A percentile compares a stretch with the other conserved stretches of the same genome.
Conservation (phyloP, 2,797 vertebrate species). For the Somateria mollissima region DNA sequence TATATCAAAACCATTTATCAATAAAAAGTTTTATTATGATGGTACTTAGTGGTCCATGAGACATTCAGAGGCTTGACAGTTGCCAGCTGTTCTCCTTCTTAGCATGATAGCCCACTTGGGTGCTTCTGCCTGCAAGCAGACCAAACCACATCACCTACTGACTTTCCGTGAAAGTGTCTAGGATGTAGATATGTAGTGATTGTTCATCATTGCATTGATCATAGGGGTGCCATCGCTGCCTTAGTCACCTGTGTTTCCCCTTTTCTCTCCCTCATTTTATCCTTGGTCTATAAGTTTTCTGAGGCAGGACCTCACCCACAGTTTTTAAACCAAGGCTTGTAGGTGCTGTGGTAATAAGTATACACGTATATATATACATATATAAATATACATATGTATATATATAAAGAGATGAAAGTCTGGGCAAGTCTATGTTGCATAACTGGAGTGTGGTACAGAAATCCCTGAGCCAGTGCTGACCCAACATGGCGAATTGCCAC, state of each 20-base stretch:
- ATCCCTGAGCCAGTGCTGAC: not conserved
- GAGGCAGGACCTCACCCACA: not conserved
- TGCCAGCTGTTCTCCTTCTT: not conserved
- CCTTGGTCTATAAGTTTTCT: not conserved
- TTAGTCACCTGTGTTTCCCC: not conserved
- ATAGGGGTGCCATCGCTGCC: not conserved
- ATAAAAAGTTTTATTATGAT: not conserved
- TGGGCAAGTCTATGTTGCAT: not conserved
- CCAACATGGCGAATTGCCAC: not conserved
- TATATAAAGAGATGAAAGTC: not conserved
- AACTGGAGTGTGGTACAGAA: not conserved
- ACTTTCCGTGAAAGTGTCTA: not conserved
- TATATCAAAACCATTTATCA: not conserved
- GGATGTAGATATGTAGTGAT: not conserved
- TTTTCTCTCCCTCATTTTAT: not conserved
- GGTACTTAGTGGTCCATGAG: not conserved
- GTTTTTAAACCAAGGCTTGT: not conserved
- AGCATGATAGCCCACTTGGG: not conserved
- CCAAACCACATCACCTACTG: not conserved
- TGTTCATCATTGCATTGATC: not conserved
- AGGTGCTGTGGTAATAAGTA: not conserved
- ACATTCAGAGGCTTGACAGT: not conserved
- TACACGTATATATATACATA: not conserved
- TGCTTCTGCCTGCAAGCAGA: not conserved
- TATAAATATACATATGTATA: too few species aligned